Percentiles rank a stretch among this genome's conserved stretches.
These are phyloP conservation scores for Watsonalla binaria DNA, from an alignment of 2,888 invertebrate genomes.

Conservation along the genomic window DNA sequence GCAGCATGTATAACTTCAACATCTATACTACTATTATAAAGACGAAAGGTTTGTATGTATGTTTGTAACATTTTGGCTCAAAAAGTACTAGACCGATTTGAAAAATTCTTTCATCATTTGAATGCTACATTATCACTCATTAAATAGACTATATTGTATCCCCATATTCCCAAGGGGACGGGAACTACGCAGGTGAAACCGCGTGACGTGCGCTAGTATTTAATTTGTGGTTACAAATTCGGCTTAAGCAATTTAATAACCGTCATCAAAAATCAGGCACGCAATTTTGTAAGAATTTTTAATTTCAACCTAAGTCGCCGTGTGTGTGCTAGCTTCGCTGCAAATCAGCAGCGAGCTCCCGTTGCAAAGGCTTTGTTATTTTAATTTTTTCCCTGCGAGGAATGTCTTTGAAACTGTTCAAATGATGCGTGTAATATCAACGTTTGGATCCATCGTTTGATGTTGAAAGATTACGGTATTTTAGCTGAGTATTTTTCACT, in stretches of 20 bases:
- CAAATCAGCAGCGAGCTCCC: slow-evolving; percentile 48
- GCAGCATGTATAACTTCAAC: too few relatives aligned
- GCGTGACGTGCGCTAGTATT: too few relatives aligned
- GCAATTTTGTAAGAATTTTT: slow-evolving; percentile 51
- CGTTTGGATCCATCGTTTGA: slow-evolving; percentile 65
- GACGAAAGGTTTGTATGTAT: too few relatives aligned
- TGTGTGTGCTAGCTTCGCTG: slow-evolving; percentile 24
- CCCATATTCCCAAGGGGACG: too few relatives aligned
- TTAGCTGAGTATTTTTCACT: slow-evolving; percentile 66
- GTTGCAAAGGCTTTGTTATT: slow-evolving; percentile 66
- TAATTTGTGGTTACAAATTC: too few relatives aligned
- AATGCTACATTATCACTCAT: too few relatives aligned
- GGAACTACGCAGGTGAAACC: too few relatives aligned
- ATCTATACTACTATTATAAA: too few relatives aligned
- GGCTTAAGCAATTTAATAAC: not conserved
- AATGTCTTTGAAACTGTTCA: slow-evolving; percentile 76
- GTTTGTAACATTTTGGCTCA: too few relatives aligned
- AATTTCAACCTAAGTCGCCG: slow-evolving; percentile 48
- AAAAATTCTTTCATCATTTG: too few relatives aligned
- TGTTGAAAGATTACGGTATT: slow-evolving; percentile 70
- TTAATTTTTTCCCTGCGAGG: slow-evolving; percentile 68
- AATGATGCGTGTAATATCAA: slow-evolving; percentile 76
- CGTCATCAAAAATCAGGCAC: slow-evolving; percentile 12
- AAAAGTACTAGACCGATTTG: too few relatives aligned
- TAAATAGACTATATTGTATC: too few relatives aligned